These are phyloP conservation scores for Hydractinia echinata DNA, from an alignment of 30 jellyfish, hydroid and myxozoan species.

Conservation along the genomic window DNA sequence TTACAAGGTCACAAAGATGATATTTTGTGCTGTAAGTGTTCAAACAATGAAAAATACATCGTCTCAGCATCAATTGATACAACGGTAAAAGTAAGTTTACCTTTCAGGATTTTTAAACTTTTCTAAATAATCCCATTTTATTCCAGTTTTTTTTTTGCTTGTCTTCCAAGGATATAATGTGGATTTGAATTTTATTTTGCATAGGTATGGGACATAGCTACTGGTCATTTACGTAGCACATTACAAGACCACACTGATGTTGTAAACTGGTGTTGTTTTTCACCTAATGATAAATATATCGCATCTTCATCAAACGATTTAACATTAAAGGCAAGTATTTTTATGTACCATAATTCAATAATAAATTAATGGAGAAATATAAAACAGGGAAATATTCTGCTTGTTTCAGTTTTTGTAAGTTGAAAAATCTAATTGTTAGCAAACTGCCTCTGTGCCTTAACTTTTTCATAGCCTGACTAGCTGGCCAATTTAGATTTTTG, in stretches of 20 bases:
- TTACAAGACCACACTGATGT: conserved; percentile 62
- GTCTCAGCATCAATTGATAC: conserved; percentile 61
- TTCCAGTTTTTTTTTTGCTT: too few relatives aligned
- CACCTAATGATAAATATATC: conserved; percentile 54
- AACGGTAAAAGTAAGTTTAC: conserved; percentile 44
- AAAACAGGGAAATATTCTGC: too few relatives aligned
- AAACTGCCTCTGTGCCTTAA: too few relatives aligned
- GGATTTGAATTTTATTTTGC: background rate
- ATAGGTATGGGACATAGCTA: conserved; percentile 64
- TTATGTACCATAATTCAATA: too few relatives aligned
- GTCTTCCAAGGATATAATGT: too few relatives aligned
- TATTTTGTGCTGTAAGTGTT: conserved; percentile 57
- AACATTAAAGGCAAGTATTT: conserved; percentile 51
- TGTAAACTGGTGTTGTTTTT: conserved; percentile 82
- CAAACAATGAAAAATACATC: conserved; percentile 25
- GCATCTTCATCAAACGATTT: conserved; percentile 78
- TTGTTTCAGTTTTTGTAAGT: too few relatives aligned
- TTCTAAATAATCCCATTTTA: too few relatives aligned
- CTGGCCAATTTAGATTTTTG: too few relatives aligned
- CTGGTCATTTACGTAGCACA: conserved; percentile 28
- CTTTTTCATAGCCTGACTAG: too few relatives aligned
- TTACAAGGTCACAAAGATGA: conserved; percentile 69
- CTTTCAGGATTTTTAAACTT: too few relatives aligned
- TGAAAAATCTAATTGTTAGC: too few relatives aligned
- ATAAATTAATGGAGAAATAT: too few relatives aligned